Evolutionary conservation across 1,140 invertebrate species (phyloP), one percentile per base, ranked within the genome.

Genomic region (Condylostylus longicornis): DNA sequence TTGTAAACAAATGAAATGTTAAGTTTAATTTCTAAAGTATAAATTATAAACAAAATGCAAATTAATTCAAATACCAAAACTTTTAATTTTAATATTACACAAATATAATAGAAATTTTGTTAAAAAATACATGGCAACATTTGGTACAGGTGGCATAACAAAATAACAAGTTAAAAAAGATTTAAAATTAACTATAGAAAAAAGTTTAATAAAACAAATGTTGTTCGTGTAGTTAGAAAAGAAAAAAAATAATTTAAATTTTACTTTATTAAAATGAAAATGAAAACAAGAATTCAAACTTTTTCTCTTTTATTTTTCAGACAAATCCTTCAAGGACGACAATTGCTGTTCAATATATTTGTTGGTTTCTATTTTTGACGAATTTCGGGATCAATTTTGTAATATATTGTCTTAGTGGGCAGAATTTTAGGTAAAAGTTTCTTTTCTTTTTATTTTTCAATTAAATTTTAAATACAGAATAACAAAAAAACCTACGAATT

Each of bases 301-400:
- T 30, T 34, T 15, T 33, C 12, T 37, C 22, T 37, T 7, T 35
- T n/a, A 27, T 18, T 33, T 35, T 34, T 0, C 36, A 58, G 54
- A 58, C 54, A n/a, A 48, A 58, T 35, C 38, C 53, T 18, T 35
- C 47, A 46, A 38, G 56, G 46, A 33, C 27, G 18, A 58, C 53
- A 38, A 42, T 58, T 25, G 50, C 49, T 8, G 35, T 51, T 36
- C 57, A 60, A 38, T 60, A 61, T 31, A 55, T 61, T 35, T 46
- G 54, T 47, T 46, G 51, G 46, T 47, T 52, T 35, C 61, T 82
- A n/a, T 87, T 81, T 57, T 71, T 83, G 47, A 77, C 77, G 7
- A 86, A 87, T 59, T 87, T 85, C 50, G 79, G 78, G 32, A 79
- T 87, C 32, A 87, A 87, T 65, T 86, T 89, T 57, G 65, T 81